Base-by-base conservation (phyloP, 92 coral and sea anemone species). In the Zoanthus sansibaricus region DNA sequence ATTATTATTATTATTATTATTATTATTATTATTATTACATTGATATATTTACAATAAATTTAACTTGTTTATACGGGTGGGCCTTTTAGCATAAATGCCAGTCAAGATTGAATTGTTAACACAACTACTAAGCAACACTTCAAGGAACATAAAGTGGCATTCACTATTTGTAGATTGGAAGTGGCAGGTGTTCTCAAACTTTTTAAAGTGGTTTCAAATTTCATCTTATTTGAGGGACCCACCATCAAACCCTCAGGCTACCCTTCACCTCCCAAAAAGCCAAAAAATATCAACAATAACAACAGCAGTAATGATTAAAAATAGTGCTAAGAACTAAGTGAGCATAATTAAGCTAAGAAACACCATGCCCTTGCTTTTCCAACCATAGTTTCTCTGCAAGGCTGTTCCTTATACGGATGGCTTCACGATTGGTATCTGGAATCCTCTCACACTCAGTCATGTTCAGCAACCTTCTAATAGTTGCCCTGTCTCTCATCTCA, bases 381-480 rank as follows among this genome's bases (percentile, higher is more conserved):
- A 78, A 77, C 91, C 91, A 89, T 52, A 90, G 79, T 86, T 76
- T 92, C 18, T 92, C 93, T 54, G 86, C 91, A 59, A 90, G 93
- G 52, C 76, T 55, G 72, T 79, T 83, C 51, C 90, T 64, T 51
- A 87, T 79, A 74, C 72, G 32, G 74, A 67, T 78, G n/a, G 94
- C 92, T 79, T 86, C 88, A 71, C 18, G 54, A 75, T 77, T 49
- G 32, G 84, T 78, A 82, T 92, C 92, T 86, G 68, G 84, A 3
- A 89, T 64, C 76, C 79, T 71, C 82, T 33, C 80, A 89, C 94
- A 89, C 59, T 86, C 62, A 31, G 77, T 89, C 87, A 92, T 92
- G 61, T 89, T 88, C 4, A 87, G 86, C 52, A 83, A 44, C 72
- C 89, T 86, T 75, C 91, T 92, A 32, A 92, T 69, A 48, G 75